Conservation (phyloP, 2,113 vertebrate genomes). For the Odocoileus virginianus region DNA sequence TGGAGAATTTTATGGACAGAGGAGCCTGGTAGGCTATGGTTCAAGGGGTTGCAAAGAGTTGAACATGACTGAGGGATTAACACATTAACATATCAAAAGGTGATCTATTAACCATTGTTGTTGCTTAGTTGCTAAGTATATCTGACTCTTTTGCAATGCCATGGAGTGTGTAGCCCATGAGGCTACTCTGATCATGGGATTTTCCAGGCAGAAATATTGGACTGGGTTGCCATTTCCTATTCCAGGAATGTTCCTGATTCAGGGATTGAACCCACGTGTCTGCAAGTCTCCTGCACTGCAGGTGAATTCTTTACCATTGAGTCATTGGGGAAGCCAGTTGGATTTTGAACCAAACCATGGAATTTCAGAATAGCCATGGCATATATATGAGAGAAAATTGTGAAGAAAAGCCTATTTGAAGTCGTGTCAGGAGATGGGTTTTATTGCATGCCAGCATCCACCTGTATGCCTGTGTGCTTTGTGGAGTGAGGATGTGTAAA, state of each 20-base stretch:
- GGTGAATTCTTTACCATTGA: neutral
- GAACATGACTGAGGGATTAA: neutral
- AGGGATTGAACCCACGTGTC: neutral
- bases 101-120: neutral
- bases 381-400: neutral
- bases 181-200: neutral
- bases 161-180: neutral
- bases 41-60: neutral
- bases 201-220: neutral
- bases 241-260: neutral
- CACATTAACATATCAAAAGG: neutral
- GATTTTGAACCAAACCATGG: neutral
- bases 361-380: neutral
- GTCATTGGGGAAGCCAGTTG: neutral
- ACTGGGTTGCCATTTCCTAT: neutral
- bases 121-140: neutral
- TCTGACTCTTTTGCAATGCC: neutral
- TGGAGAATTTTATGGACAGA: neutral
- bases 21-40: fast-evolving
- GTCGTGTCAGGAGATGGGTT: neutral
- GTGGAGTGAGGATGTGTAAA: neutral
- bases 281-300: neutral
- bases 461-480: neutral
- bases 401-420: neutral
- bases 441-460: neutral